Percentiles rank a stretch among this genome's conserved stretches.
Evolutionary conservation across 2,797 vertebrate genomes (phyloP).

Genomic region (Falco cherrug): DNA sequence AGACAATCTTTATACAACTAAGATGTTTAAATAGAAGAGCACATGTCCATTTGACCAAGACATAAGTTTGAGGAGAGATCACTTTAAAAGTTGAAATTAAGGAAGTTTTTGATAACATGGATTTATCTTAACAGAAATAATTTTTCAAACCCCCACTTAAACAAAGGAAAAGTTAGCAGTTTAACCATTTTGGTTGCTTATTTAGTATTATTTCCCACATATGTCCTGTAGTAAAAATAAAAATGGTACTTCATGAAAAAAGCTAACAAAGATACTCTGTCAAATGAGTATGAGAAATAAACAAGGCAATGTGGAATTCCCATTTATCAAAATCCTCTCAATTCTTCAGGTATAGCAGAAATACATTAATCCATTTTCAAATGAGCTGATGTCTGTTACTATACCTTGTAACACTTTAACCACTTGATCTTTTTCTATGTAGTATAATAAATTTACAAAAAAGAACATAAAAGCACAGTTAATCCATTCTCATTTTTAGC

Average conservation of each 20-base stretch:
- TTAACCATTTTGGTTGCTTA: background rate
- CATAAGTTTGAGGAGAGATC: background rate
- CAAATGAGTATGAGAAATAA: background rate
- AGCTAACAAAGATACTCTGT: background rate
- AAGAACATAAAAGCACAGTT: background rate
- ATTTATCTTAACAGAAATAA: background rate
- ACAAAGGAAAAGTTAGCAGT: background rate
- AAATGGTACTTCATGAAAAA: background rate
- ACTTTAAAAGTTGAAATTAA: background rate
- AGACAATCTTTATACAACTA: background rate
- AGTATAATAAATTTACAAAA: background rate
- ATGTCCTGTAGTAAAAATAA: background rate
- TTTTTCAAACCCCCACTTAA: background rate
- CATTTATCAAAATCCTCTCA: background rate
- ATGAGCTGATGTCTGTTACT: background rate
- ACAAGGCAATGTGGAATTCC: background rate
- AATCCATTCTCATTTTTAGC: background rate
- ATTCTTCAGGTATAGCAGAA: background rate
- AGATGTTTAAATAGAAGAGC: background rate
- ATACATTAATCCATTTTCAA: background rate
- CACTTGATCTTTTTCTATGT: background rate
- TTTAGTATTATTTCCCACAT: background rate
- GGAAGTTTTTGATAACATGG: background rate
- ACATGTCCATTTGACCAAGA: background rate
- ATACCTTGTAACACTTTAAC: background rate